Evolutionary conservation across 2,888 invertebrate species (phyloP), one percentile per base, ranked within the genome.

Genomic region (Habroteleia sp.): DNA sequence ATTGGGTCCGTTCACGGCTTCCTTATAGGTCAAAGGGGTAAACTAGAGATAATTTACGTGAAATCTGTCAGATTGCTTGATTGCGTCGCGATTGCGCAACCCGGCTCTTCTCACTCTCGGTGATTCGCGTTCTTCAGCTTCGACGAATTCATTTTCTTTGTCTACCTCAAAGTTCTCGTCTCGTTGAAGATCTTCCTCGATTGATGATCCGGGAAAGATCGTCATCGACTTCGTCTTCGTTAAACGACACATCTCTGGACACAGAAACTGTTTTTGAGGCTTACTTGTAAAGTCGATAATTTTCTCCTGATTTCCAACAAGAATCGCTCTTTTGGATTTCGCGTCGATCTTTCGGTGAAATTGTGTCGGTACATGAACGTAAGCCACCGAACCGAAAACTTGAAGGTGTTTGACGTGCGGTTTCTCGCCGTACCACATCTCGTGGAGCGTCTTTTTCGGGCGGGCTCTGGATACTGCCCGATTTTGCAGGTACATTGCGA

Each of bases 361-460:
- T 7, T 5, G 2, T 29, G 2, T 29, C 2, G 29, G 7, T 2
- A 29, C 2, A 29, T 29, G 7, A 2, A 37, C 27, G 23, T 41
- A 62, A 5, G 48, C 74, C 6, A 20, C 11, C n/a, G 48, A 31
- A 3, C 69, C 63, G 10, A 74, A 74, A 4, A 23, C 31, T 1
- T 68, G 54, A 5, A 74, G 5, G 17, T 69, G 42, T 0, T 29
- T 41, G 1, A 74, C 6, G 10, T 62, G 11, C 1, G 74, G 69
- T 44, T 71, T 75, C 7, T 39, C 10, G 0, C 41, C 52, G 5
- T 14, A 11, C 74, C 74, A 75, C 1, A 75, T 16, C 13, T 75
- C 65, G 11, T 46, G 62, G 0, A 65, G 54, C 0, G 65, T 75
- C 7, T 37, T 58, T 4, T 33, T 31, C 2, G 25, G 8, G 7